These are phyloP conservation scores for Crotalus viridis DNA, from an alignment of 2,113 vertebrate genomes.

Conservation along the genomic window DNA sequence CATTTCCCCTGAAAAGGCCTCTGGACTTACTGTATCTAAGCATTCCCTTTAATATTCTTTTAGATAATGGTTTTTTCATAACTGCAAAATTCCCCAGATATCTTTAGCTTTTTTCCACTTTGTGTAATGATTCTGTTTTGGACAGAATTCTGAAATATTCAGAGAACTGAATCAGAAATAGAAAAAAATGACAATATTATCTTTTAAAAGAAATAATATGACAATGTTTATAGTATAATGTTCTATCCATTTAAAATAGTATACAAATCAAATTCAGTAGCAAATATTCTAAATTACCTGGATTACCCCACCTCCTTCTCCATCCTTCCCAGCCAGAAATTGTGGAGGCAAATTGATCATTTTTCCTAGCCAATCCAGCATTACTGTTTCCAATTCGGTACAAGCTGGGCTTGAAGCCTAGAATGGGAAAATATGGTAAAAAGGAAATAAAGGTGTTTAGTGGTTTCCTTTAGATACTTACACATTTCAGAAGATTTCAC, in stretches of 20 bases:
- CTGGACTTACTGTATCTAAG: not conserved
- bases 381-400: slow-evolving; percentile 93
- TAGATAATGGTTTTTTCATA: not conserved
- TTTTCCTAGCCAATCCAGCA: slow-evolving; percentile 96
- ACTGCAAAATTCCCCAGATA: not conserved
- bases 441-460: not conserved
- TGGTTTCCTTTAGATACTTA: not conserved
- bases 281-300: slow-evolving; percentile 75
- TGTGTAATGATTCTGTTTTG: not conserved
- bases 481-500: not conserved
- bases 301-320: slow-evolving; percentile 91
- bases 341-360: slow-evolving; percentile 87
- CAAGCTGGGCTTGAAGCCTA: slow-evolving; percentile 93
- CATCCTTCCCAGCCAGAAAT: slow-evolving; percentile 81
- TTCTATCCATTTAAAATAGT: slow-evolving; percentile 5
- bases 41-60: not conserved
- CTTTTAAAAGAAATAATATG: not conserved
- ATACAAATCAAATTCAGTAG: not conserved
- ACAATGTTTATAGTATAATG: not conserved
- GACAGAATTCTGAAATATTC: not conserved
- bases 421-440: slow-evolving; percentile 4
- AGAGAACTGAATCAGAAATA: not conserved
- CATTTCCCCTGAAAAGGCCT: not conserved
- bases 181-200: not conserved
- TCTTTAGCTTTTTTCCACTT: not conserved